These are phyloP conservation scores for Hippocampus abdominalis DNA, from an alignment of 2,113 vertebrate genomes.

Conservation along the genomic window DNA sequence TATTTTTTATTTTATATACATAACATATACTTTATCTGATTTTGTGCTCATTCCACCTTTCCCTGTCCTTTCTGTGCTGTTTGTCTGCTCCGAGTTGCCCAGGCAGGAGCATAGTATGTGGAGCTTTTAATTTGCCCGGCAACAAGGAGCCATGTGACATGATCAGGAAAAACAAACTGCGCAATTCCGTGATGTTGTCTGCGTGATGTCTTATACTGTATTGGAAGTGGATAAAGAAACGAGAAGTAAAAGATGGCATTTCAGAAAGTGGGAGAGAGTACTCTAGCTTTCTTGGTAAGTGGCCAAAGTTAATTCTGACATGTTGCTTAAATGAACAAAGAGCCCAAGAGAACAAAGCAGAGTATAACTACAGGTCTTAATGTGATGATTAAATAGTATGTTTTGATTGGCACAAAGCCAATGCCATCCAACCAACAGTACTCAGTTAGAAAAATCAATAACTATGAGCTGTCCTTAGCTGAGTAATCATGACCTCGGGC, in stretches of 20 bases:
- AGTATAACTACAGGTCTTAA: constrained; percentile 3
- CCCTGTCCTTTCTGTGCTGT: neutral
- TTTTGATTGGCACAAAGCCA: constrained; percentile 33
- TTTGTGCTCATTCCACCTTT: neutral
- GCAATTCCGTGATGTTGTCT: neutral
- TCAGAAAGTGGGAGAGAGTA: neutral
- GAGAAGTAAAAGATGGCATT: neutral
- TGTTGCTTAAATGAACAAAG: neutral
- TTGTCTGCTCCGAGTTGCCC: neutral
- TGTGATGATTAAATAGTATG: constrained; percentile 51
- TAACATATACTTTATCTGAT: neutral
- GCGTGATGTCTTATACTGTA: neutral
- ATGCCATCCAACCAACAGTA: constrained; percentile 46
- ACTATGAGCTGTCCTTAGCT: constrained; percentile 49
- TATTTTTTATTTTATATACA: too few relatives aligned
- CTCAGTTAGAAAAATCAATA: constrained; percentile 58
- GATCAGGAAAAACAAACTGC: neutral
- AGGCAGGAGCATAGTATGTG: neutral
- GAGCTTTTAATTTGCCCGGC: neutral
- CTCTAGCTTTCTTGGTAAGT: neutral
- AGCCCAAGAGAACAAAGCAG: neutral
- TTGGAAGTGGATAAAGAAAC: neutral
- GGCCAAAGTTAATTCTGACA: neutral
- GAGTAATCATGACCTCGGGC: constrained; percentile 59
- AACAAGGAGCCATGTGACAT: constrained; percentile 1